Percentiles rank a stretch among this genome's conserved stretches.
Evolutionary conservation across 1,140 invertebrate genomes (phyloP).

Genomic region (Drosophila truncata): DNA sequence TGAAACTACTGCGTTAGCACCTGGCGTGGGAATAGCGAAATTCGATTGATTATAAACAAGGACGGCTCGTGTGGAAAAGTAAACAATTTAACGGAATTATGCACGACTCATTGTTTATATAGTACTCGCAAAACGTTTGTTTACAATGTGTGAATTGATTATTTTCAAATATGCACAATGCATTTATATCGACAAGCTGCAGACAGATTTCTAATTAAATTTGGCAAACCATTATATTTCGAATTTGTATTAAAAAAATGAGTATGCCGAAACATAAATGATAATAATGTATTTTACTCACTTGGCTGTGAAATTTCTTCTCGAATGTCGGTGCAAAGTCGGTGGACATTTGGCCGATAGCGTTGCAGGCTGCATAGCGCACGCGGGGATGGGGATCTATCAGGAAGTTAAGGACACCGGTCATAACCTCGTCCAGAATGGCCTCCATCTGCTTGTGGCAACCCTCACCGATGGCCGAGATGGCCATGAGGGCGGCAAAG

Average conservation of each 20-base stretch:
- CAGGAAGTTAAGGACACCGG: slow-evolving; percentile 94
- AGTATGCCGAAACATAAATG: neutral
- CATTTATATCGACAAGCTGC: neutral
- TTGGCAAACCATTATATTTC: neutral
- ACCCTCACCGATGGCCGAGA: slow-evolving; percentile 99
- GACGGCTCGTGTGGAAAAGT: slow-evolving; percentile 1
- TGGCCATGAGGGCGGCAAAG: slow-evolving; percentile 98
- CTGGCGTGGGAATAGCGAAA: slow-evolving; percentile 1
- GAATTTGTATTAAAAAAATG: neutral
- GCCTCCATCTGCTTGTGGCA: slow-evolving; percentile 99
- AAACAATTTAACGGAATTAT: slow-evolving; percentile 2
- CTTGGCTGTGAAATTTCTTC: slow-evolving; percentile 98
- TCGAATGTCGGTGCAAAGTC: slow-evolving; percentile 99
- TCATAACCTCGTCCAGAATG: slow-evolving; percentile 95
- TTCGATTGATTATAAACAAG: neutral
- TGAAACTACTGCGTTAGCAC: neutral
- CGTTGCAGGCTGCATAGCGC: slow-evolving; percentile 98
- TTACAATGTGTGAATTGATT: slow-evolving; percentile 11
- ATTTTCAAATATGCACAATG: neutral
- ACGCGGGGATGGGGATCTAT: slow-evolving; percentile 89
- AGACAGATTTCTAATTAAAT: slow-evolving; percentile 9
- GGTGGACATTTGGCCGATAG: slow-evolving; percentile 99
- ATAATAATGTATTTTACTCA: slow-evolving; percentile 10
- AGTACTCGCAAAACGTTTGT: neutral
- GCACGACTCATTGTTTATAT: neutral